phyloP scores from a whole-genome alignment of 2,113 vertebrate species.

The Thomomys bottae region DNA sequence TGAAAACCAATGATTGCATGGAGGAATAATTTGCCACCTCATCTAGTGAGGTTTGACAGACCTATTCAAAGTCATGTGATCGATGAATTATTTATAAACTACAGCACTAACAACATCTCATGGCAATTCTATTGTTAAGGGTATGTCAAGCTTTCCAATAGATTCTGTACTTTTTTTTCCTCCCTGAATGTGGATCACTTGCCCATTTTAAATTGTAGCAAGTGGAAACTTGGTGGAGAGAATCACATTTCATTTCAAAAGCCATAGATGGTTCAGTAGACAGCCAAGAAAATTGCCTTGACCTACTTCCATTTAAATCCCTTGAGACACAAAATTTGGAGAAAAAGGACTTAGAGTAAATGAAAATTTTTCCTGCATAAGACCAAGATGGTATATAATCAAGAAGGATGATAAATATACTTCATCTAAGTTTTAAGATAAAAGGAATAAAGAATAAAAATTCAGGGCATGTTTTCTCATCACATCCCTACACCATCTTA shows the following conservation, averaged over 20 bases:
- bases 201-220: conserved; percentile 67
- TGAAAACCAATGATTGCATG: conserved; percentile 77
- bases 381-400: conserved; percentile 14
- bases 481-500: not conserved
- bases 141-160: conserved; percentile 49
- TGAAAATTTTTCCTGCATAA: conserved; percentile 47
- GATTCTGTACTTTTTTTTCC: not conserved
- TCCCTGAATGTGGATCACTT: conserved; percentile 52
- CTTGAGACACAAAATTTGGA: not conserved
- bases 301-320: conserved; percentile 40
- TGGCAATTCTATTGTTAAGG: conserved; percentile 39
- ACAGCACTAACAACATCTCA: conserved; percentile 27
- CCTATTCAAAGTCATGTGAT: conserved; percentile 73
- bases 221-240: conserved; percentile 42
- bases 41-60: conserved; percentile 69
- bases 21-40: conserved; percentile 80
- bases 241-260: conserved; percentile 54
- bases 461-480: not conserved
- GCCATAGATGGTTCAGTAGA: not conserved
- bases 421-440: conserved; percentile 49
- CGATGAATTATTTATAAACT: conserved; percentile 74
- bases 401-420: conserved; percentile 24
- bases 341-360: not conserved
- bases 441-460: conserved; percentile 9
- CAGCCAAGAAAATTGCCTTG: conserved; percentile 38